phyloP scores from a whole-genome alignment of 2,113 vertebrate species.

The Chiloscyllium plagiosum region DNA sequence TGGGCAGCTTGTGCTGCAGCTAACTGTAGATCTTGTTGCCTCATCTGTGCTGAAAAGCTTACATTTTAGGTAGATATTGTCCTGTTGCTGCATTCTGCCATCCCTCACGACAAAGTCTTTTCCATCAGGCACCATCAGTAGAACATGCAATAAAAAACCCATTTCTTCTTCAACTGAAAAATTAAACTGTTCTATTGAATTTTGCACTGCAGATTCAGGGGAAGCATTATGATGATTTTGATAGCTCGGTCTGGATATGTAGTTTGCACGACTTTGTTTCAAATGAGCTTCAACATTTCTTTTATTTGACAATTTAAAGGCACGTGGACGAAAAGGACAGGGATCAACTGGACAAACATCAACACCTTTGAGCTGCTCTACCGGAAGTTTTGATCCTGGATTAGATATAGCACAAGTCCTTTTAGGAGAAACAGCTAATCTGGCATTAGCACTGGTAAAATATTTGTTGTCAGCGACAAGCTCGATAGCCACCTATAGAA shows the following conservation, averaged over 20 bases:
- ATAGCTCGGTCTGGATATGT: not conserved
- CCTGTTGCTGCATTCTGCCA: slow-evolving; percentile 45
- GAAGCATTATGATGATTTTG: not conserved
- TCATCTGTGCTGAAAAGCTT: slow-evolving; percentile 80
- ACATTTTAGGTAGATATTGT: slow-evolving; percentile 81
- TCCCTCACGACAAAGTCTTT: slow-evolving; percentile 62
- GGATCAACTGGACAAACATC: not conserved
- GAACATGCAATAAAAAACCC: slow-evolving; percentile 65
- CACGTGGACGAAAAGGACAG: not conserved
- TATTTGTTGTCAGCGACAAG: slow-evolving; percentile 59
- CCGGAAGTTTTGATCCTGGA: not conserved
- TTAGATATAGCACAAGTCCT: not conserved
- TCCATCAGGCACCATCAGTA: slow-evolving; percentile 84
- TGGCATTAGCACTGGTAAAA: slow-evolving; percentile 40
- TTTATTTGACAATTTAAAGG: not conserved
- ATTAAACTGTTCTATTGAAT: not conserved
- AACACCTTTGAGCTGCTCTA: not conserved
- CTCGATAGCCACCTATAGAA: slow-evolving; percentile 70
- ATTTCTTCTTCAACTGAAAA: slow-evolving; percentile 45
- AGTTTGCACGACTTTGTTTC: slow-evolving; percentile 38
- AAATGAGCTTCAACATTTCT: slow-evolving; percentile 13
- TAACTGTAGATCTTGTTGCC: slow-evolving; percentile 62
- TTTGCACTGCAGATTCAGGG: not conserved
- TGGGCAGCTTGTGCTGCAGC: slow-evolving; percentile 74
- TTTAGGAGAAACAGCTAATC: not conserved